A percentile compares a stretch with the other conserved stretches of the same genome.
These are phyloP conservation scores for Trypoxylon attenuatum DNA, from an alignment of 2,888 invertebrate species.

Conservation along the genomic window DNA sequence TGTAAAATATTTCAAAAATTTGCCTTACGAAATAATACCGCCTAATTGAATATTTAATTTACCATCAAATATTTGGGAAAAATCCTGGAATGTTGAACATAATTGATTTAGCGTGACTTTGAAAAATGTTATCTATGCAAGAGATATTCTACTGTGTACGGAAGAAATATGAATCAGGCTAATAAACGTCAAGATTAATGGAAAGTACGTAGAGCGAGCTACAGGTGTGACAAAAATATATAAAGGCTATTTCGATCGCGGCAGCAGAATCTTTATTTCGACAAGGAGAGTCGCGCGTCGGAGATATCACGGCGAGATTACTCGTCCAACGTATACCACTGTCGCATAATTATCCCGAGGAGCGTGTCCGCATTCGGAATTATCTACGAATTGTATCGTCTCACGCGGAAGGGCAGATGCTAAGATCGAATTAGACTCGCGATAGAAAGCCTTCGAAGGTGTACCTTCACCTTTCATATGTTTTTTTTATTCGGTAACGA, in stretches of 20 bases:
- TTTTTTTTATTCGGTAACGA: not conserved
- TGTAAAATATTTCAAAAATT: too few relatives aligned
- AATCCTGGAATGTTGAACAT: too few relatives aligned
- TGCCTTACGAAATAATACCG: too few relatives aligned
- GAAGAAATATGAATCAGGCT: too few relatives aligned
- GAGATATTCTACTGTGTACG: too few relatives aligned
- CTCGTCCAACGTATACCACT: constrained; percentile 14
- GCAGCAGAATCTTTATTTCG: constrained; percentile 33
- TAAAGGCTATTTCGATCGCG: constrained; percentile 12
- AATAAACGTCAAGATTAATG: constrained; percentile 28
- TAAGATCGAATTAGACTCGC: constrained; percentile 29
- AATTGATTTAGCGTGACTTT: too few relatives aligned
- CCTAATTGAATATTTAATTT: too few relatives aligned
- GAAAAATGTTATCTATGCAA: too few relatives aligned
- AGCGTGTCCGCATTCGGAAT: constrained; percentile 12
- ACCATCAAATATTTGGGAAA: too few relatives aligned
- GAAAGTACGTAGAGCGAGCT: constrained; percentile 19
- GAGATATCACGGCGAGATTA: constrained; percentile 44
- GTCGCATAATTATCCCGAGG: constrained; percentile 40
- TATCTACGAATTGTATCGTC: constrained; percentile 40
- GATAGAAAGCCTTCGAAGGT: constrained; percentile 18
- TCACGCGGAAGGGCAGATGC: constrained; percentile 38
- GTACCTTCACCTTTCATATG: not conserved
- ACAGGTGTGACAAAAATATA: constrained; percentile 33
- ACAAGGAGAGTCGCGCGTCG: constrained; percentile 4